Evolutionary conservation across 2,113 vertebrate genomes (phyloP).

Genomic region (Vimba vimba): DNA sequence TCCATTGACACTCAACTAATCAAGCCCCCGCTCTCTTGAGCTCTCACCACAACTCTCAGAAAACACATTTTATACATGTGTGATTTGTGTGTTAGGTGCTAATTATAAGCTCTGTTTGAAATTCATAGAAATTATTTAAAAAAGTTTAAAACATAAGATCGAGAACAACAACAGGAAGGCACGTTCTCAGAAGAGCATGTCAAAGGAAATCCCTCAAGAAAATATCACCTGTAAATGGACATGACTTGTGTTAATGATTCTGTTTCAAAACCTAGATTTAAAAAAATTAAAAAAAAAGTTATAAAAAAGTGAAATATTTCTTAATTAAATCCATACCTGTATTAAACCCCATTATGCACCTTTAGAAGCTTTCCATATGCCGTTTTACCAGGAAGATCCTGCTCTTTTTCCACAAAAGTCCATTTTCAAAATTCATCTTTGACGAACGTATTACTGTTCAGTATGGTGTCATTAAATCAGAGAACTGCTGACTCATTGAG

Average conservation of each 20-base stretch:
- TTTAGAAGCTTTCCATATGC: background rate
- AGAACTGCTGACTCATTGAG: slow-evolving; percentile 24
- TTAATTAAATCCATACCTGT: background rate
- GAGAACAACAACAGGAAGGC: slow-evolving; percentile 39
- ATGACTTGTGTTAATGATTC: background rate
- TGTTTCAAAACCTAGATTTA: background rate
- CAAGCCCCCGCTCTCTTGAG: slow-evolving; percentile 47
- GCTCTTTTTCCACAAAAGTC: slow-evolving; percentile 53
- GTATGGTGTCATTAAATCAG: background rate
- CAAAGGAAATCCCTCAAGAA: background rate
- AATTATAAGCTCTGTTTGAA: slow-evolving; percentile 10
- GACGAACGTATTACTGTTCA: background rate
- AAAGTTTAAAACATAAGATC: background rate
- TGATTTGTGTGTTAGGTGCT: slow-evolving; percentile 32
- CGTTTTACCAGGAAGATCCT: slow-evolving; percentile 55
- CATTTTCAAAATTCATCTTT: background rate
- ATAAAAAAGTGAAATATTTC: background rate
- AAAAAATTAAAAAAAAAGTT: too few relatives aligned
- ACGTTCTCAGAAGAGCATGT: background rate
- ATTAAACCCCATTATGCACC: background rate
- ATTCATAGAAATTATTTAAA: background rate
- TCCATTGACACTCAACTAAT: slow-evolving; percentile 54
- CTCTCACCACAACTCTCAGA: slow-evolving; percentile 6
- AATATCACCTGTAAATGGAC: background rate
- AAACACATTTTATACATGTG: slow-evolving; percentile 3